A percentile compares a stretch with the other conserved stretches of the same genome.
Evolutionary conservation across 37 sponge, comb jelly and placozoan species (phyloP).

Genomic region (Dysidea cf. avara): DNA sequence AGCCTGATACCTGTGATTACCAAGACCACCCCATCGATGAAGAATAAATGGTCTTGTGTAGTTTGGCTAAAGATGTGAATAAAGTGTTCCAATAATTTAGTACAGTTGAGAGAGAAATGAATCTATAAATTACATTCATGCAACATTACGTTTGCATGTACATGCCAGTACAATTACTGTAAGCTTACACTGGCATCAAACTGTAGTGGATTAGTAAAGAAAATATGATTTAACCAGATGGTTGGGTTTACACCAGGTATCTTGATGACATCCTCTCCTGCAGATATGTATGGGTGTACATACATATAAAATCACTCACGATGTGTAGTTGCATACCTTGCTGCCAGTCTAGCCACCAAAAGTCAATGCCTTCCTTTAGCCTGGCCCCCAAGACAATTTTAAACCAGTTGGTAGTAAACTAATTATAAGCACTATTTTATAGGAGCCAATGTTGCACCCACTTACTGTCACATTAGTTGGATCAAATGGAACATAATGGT

Average conservation of each 20-base stretch:
- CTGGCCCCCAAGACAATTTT: conserved; percentile 51
- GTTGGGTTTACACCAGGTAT: conserved; percentile 70
- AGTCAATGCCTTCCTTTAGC: conserved; percentile 68
- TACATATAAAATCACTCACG: neutral
- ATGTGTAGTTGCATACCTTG: conserved; percentile 41
- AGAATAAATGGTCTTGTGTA: conserved; percentile 39
- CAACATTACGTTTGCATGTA: no score
- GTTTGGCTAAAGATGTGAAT: neutral
- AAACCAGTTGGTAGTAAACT: conserved; percentile 71
- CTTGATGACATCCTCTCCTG: conserved; percentile 61
- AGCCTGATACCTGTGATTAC: conserved; percentile 75
- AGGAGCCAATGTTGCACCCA: neutral
- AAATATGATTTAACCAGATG: conserved; percentile 75
- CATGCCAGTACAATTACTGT: no score
- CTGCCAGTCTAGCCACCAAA: conserved; percentile 90
- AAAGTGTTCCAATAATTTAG: neutral
- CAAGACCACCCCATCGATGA: conserved; percentile 78
- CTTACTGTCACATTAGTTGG: conserved; percentile 54
- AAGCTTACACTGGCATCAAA: conserved; percentile 36
- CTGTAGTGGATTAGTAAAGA: conserved; percentile 75
- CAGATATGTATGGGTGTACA: neutral
- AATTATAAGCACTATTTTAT: no score
- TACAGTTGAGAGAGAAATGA: neutral
- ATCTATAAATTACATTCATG: neutral
- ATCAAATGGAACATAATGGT: conserved; percentile 60